A percentile compares a stretch with the other conserved stretches of the same genome.
Conservation (phyloP, 2,888 invertebrate genomes). For the Noctua fimbriata region DNA sequence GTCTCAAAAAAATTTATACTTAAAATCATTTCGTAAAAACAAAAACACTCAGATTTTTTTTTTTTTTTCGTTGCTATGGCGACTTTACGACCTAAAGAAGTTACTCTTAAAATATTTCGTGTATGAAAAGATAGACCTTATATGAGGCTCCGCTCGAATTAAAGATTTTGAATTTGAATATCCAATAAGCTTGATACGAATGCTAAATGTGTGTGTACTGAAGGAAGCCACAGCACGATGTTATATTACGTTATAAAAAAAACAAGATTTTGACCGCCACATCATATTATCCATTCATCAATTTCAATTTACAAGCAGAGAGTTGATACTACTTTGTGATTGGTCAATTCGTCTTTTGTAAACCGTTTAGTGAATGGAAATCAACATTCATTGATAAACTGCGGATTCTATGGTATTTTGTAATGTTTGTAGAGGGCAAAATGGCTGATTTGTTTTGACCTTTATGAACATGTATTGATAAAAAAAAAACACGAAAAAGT, state of each 20-base stretch:
- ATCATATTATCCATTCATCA: constrained; percentile 17
- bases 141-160: too few relatives aligned
- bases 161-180: too few relatives aligned
- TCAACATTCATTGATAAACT: constrained; percentile 39
- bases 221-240: too few relatives aligned
- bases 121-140: too few relatives aligned
- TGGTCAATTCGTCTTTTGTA: constrained; percentile 49
- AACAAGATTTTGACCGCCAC: neutral
- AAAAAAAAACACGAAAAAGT: too few relatives aligned
- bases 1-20: too few relatives aligned
- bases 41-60: too few relatives aligned
- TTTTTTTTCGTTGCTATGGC: too few relatives aligned
- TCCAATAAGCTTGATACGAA: too few relatives aligned
- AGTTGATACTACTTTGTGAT: constrained; percentile 3
- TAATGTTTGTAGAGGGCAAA: neutral
- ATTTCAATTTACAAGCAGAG: constrained; percentile 25
- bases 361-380: constrained; percentile 39
- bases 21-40: too few relatives aligned
- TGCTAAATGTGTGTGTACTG: neutral
- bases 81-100: too few relatives aligned
- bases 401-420: constrained; percentile 29
- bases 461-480: neutral
- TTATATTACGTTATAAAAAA: neutral
- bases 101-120: too few relatives aligned
- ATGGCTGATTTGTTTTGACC: constrained; percentile 1